Base-by-base conservation (phyloP, 2,797 vertebrate species). In the Pangasius macronema region DNA sequence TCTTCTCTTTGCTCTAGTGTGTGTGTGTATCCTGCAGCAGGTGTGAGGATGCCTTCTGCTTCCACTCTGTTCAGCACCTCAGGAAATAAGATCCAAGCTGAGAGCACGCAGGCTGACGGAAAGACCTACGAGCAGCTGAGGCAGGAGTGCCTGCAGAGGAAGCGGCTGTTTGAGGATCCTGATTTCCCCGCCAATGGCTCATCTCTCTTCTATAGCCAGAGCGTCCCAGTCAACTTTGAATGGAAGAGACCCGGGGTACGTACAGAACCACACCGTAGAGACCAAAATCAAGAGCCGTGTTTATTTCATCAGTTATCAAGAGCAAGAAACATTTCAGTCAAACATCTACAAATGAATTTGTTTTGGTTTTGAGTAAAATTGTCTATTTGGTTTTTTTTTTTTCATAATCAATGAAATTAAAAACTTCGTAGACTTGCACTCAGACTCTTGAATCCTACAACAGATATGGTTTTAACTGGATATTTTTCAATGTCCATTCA, bases 171-270 rank as follows among this genome's bases (percentile, higher is more conserved):
- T 0, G 96, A 99, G 92, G 98, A 99, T 42, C 88, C 92, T 0
- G 97, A 99, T 92, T 99, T 99, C 89, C 97, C 97, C 0, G 97
- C 98, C 24, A 49, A 3, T 0, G 95, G 93, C 51, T 87, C 94
- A 0, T 97, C 98, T 0, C 96, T 99, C 36, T 99, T 97, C 96
- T 99, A 91, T 95, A 98, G 96, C 3, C 91, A 99, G 92, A 96
- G 92, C 0, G 95, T 96, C 1, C 95, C 95, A 0, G 81, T 98
- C 57, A 90, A 95, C 46, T 97, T 99, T 39, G 85, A 97, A 79
- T 99, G 98, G 98, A 99, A 97, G 92, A 95, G 97, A 82, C 98
- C 98, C 0, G 89, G 91, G 95, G 98, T 99, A 94, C 89, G 97
- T 91, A 83, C 36, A 6, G 14, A 57, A 33, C 30, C 20, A 5